Conservation (phyloP, 2,113 vertebrate species). For the Planiliza haematocheilus region DNA sequence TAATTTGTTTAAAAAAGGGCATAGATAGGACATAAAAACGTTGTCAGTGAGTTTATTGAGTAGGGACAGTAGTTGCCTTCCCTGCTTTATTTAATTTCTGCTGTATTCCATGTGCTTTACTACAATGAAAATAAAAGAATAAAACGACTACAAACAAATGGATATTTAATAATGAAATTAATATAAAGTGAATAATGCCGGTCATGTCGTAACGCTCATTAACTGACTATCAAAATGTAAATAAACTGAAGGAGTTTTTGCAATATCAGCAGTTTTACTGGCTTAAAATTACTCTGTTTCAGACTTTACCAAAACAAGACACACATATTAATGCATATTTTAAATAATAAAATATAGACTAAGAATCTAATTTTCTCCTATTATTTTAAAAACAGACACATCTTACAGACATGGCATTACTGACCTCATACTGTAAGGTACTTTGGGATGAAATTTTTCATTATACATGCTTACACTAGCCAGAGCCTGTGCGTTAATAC, state of each 20-base stretch:
- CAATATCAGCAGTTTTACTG: no score
- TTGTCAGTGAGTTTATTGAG: no score
- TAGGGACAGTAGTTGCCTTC: no score
- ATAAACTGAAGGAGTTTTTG: not conserved
- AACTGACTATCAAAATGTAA: not conserved
- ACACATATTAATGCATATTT: no score
- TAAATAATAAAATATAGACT: not conserved
- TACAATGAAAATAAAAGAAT: not conserved
- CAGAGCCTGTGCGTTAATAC: not conserved
- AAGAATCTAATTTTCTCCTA: not conserved
- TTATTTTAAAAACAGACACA: not conserved
- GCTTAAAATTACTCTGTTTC: no score
- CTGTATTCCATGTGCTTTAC: not conserved
- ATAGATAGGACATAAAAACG: no score
- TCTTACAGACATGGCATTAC: not conserved
- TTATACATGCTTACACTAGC: no score
- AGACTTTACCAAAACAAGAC: no score
- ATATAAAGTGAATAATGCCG: not conserved
- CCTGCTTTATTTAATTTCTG: no score
- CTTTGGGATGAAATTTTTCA: no score
- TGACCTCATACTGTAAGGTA: not conserved
- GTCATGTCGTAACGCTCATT: no score
- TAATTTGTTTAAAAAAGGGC: no score
- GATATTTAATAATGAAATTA: not conserved
- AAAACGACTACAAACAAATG: rapidly evolving